A percentile compares a stretch with the other conserved stretches of the same genome.
These are phyloP conservation scores for Zootoca vivipara DNA, from an alignment of 2,113 vertebrate species.

Conservation along the genomic window DNA sequence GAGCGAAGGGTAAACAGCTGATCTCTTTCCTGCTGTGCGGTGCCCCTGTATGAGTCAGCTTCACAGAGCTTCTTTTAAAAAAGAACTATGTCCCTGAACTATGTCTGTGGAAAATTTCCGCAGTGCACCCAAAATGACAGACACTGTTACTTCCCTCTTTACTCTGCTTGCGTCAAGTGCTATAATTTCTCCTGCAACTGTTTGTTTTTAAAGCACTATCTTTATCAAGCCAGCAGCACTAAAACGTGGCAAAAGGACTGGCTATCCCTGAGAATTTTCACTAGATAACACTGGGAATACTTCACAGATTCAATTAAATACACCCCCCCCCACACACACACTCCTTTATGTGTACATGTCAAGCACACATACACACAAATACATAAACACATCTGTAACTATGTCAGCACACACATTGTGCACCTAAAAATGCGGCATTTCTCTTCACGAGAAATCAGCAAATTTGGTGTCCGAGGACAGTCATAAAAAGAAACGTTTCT, in stretches of 20 bases:
- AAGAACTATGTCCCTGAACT: neutral
- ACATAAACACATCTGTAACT: neutral
- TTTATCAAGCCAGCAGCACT: neutral
- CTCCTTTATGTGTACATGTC: neutral
- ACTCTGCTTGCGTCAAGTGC: neutral
- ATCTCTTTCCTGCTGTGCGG: neutral
- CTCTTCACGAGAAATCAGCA: conserved; percentile 12
- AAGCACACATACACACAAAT: neutral
- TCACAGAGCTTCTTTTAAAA: neutral
- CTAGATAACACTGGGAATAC: neutral
- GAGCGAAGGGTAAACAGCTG: neutral
- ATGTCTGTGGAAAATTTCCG: neutral
- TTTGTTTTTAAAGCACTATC: neutral
- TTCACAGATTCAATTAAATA: neutral
- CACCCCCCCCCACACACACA: neutral
- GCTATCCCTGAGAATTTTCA: neutral
- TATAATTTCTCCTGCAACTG: neutral
- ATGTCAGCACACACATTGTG: neutral
- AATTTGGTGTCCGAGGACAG: neutral
- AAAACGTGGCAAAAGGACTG: neutral
- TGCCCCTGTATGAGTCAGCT: neutral
- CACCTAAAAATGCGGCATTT: neutral
- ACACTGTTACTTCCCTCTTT: neutral
- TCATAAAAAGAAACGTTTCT: neutral
- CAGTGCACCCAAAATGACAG: neutral